These are phyloP conservation scores for Calliphora vomitoria DNA, from an alignment of 2,888 invertebrate genomes.

Conservation along the genomic window DNA sequence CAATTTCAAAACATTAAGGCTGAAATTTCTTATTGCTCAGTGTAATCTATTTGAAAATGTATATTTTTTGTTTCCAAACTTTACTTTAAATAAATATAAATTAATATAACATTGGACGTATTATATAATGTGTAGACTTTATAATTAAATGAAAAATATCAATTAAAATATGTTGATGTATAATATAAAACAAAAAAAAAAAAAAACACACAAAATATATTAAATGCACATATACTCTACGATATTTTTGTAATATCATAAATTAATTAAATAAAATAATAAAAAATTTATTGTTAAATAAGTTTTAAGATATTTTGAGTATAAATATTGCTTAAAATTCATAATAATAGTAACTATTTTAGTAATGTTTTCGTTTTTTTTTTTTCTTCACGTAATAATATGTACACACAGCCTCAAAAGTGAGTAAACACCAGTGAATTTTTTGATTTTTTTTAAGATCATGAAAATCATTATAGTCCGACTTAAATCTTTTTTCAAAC, in stretches of 20 bases:
- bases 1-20: no score
- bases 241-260: slow-evolving; percentile 33
- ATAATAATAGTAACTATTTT: slow-evolving; percentile 7
- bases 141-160: no score
- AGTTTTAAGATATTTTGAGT: slow-evolving; percentile 11
- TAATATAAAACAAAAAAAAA: neutral
- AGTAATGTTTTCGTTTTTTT: neutral
- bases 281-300: slow-evolving; percentile 3
- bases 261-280: slow-evolving; percentile 21
- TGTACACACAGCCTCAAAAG: no score
- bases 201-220: slow-evolving; percentile 12
- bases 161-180: neutral
- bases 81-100: neutral
- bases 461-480: no score
- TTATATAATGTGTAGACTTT: no score
- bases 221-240: slow-evolving; percentile 18
- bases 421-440: no score
- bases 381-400: neutral
- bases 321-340: slow-evolving; percentile 65
- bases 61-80: neutral
- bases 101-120: neutral
- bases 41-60: no score
- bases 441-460: no score
- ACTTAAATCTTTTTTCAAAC: no score
- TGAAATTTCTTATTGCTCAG: no score